Percentiles rank a stretch among this genome's conserved stretches.
These are phyloP conservation scores for Tridacna gigas DNA, from an alignment of 2,888 invertebrate genomes.

Conservation along the genomic window DNA sequence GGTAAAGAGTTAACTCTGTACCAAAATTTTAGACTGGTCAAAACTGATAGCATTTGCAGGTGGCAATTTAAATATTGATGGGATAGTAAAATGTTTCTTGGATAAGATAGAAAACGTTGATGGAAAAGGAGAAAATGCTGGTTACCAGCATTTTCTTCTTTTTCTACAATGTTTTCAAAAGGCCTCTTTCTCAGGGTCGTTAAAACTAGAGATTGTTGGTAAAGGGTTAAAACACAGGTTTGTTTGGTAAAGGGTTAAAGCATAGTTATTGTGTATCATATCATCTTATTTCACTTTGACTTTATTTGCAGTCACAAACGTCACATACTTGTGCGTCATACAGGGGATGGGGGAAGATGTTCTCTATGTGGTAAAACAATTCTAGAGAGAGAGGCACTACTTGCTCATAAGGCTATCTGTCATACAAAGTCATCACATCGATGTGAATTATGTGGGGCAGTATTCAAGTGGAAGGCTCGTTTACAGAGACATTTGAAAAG, in stretches of 20 bases:
- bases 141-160: too few species aligned
- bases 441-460: slow-evolving; percentile 12
- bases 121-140: too few species aligned
- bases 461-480: slow-evolving; percentile 10
- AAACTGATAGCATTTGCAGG: background rate
- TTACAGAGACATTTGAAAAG: slow-evolving; percentile 1
- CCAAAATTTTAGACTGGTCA: background rate
- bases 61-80: too few species aligned
- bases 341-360: slow-evolving; percentile 12
- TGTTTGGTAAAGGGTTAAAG: too few species aligned
- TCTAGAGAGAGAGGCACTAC: slow-evolving; percentile 1
- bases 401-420: slow-evolving; percentile 2
- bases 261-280: too few species aligned
- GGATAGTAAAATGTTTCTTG: too few species aligned
- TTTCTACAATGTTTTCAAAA: too few species aligned
- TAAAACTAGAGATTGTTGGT: too few species aligned
- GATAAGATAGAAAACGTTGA: too few species aligned
- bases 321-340: slow-evolving; percentile 12
- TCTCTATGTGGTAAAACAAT: slow-evolving; percentile 19
- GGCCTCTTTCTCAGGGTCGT: too few species aligned
- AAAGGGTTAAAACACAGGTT: too few species aligned
- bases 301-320: slow-evolving; percentile 14
- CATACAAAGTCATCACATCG: slow-evolving; percentile 9
- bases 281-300: too few species aligned
- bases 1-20: background rate